phyloP scores from a whole-genome alignment of 2,113 vertebrate genomes.

The Prunella fulvescens region DNA sequence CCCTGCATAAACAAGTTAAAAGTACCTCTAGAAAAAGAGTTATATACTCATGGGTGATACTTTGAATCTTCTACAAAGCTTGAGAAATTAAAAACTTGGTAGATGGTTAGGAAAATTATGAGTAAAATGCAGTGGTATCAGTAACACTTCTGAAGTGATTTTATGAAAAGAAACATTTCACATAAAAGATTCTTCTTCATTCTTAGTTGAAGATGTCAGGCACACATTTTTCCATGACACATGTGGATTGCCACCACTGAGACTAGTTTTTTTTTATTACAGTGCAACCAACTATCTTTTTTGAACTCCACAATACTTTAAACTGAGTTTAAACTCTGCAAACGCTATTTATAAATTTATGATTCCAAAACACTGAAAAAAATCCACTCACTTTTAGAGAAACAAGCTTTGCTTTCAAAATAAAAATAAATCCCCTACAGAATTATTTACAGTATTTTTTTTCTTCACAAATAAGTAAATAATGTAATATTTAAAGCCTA shows the following conservation, averaged over 20 bases:
- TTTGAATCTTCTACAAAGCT: not conserved
- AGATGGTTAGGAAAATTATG: not conserved
- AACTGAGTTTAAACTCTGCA: not conserved
- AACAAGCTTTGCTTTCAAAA: not conserved
- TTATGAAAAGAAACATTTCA: not conserved
- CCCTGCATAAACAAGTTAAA: conserved; percentile 3
- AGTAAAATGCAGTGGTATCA: not conserved
- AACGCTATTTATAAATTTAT: not conserved
- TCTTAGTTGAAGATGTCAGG: not conserved
- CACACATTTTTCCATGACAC: not conserved
- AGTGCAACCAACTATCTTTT: not conserved
- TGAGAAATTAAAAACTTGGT: not conserved
- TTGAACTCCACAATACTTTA: not conserved
- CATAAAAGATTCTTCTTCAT: not conserved
- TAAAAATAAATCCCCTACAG: not conserved
- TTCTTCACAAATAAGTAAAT: not conserved
- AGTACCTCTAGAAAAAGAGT: not conserved
- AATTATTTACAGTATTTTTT: not conserved
- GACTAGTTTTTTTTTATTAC: not conserved
- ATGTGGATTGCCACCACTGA: not conserved
- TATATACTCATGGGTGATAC: not conserved
- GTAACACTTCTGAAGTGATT: not conserved
- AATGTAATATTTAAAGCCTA: not conserved
- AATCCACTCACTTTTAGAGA: not conserved
- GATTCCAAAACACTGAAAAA: not conserved